Evolutionary conservation across 2,888 invertebrate genomes (phyloP).

Genomic region (Acanthopleura granulata): DNA sequence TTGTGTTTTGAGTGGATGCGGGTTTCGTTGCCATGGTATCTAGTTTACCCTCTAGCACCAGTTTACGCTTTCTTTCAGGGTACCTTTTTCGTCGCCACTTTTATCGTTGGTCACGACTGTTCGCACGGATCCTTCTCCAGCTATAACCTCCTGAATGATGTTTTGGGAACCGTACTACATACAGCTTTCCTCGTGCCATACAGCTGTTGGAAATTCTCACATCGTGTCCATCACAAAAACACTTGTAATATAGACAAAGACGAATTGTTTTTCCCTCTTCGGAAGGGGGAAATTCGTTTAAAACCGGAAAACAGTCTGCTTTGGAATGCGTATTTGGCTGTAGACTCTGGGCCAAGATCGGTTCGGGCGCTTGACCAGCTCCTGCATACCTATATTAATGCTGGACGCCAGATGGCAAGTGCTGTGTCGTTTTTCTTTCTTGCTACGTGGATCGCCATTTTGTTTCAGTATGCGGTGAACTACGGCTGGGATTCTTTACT

Average conservation of each 20-base stretch:
- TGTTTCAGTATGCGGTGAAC: slow-evolving; percentile 41
- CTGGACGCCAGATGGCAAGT: slow-evolving; percentile 41
- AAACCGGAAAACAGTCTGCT: slow-evolving; percentile 27
- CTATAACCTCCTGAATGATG: slow-evolving; percentile 52
- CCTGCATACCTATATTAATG: slow-evolving; percentile 42
- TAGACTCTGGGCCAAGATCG: slow-evolving; percentile 58
- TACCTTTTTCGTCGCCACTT: slow-evolving; percentile 59
- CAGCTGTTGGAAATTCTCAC: slow-evolving; percentile 63
- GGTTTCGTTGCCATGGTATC: slow-evolving; percentile 24
- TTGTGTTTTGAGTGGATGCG: slow-evolving; percentile 26
- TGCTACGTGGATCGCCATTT: slow-evolving; percentile 38
- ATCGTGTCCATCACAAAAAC: slow-evolving; percentile 60
- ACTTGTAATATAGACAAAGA: slow-evolving; percentile 65
- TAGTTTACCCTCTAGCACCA: slow-evolving; percentile 34
- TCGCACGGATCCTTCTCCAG: slow-evolving; percentile 63
- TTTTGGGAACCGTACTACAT: slow-evolving; percentile 57
- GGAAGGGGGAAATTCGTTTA: slow-evolving; percentile 30
- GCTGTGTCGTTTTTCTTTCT: slow-evolving; percentile 40
- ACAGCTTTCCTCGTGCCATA: slow-evolving; percentile 58
- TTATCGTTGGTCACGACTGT: slow-evolving; percentile 64
- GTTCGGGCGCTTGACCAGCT: slow-evolving; percentile 49
- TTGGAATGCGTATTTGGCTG: slow-evolving; percentile 57
- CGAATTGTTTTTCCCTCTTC: slow-evolving; percentile 62
- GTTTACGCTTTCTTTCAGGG: slow-evolving; percentile 61
- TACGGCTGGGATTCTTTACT: slow-evolving; percentile 44